Percentiles rank a stretch among this genome's conserved stretches.
Evolutionary conservation across 1,140 invertebrate genomes (phyloP).

Genomic region (Cotesia vestalis): DNA sequence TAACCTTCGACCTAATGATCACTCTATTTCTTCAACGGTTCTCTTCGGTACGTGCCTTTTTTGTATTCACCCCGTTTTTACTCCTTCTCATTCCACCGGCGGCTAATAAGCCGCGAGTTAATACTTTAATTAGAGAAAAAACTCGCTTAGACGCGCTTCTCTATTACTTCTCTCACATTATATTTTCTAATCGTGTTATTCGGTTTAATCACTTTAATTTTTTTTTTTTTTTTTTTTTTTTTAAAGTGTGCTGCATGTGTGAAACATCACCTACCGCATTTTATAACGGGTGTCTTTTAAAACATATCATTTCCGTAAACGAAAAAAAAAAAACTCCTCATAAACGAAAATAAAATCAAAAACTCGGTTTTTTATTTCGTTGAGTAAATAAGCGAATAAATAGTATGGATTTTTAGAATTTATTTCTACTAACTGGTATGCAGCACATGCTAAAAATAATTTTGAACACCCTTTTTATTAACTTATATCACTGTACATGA

Average conservation of each 20-base stretch:
- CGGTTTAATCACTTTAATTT: no score
- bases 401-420: no score
- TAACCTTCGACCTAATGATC: slow-evolving; percentile 27
- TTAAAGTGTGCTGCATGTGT: slow-evolving; percentile 47
- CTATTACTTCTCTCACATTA: no score
- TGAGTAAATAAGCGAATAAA: no score
- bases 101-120: no score
- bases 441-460: not conserved
- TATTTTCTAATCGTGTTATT: no score
- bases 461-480: slow-evolving; percentile 11
- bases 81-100: not conserved
- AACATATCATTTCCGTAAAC: not conserved
- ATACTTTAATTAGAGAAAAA: not conserved
- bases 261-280: slow-evolving; percentile 33
- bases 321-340: no score
- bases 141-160: not conserved
- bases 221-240: no score
- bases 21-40: not conserved
- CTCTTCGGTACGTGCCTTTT: not conserved
- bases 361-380: no score
- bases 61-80: slow-evolving; percentile 6
- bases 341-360: no score
- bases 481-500: slow-evolving; percentile 14
- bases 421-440: no score
- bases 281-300: slow-evolving; percentile 37